Conservation (phyloP, 2,113 vertebrate species). For the Orycteropus afer region DNA sequence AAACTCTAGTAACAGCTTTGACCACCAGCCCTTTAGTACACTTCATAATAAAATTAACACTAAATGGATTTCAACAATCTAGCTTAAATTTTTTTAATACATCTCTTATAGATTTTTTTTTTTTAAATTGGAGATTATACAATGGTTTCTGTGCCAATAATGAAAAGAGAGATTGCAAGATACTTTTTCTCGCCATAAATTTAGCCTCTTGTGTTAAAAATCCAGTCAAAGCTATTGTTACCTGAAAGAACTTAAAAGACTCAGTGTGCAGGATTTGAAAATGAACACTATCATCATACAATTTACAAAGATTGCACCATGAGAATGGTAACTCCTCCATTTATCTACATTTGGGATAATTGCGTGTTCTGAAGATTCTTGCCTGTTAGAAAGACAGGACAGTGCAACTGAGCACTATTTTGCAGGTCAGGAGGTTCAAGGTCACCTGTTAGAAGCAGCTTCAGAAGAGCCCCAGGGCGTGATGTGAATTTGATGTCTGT, state of each 20-base stretch:
- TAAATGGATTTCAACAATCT: slow-evolving; percentile 74
- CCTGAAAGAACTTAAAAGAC: slow-evolving; percentile 60
- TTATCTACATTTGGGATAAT: slow-evolving; percentile 48
- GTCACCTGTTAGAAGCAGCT: slow-evolving; percentile 47
- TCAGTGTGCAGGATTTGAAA: slow-evolving; percentile 47
- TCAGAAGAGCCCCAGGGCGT: not conserved
- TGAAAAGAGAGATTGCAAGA: slow-evolving; percentile 53
- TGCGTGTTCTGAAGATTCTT: slow-evolving; percentile 54
- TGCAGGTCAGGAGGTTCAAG: slow-evolving; percentile 64
- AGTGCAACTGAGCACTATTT: slow-evolving; percentile 43
- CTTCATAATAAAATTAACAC: slow-evolving; percentile 77
- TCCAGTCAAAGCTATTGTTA: slow-evolving; percentile 61
- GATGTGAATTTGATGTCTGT: not conserved
- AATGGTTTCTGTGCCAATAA: slow-evolving; percentile 67
- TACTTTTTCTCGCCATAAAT: slow-evolving; percentile 61
- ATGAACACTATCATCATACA: slow-evolving; percentile 46
- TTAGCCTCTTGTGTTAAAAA: slow-evolving; percentile 53
- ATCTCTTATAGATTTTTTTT: slow-evolving; percentile 47
- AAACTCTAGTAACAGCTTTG: not conserved
- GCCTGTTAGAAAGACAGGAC: slow-evolving; percentile 41
- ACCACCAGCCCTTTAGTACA: slow-evolving; percentile 54
- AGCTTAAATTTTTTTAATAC: slow-evolving; percentile 72
- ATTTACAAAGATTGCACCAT: slow-evolving; percentile 53
- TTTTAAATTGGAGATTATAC: slow-evolving; percentile 54
- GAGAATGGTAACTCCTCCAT: slow-evolving; percentile 57